phyloP scores from a whole-genome alignment of 2,113 vertebrate genomes.

The Malurus cyaneus region DNA sequence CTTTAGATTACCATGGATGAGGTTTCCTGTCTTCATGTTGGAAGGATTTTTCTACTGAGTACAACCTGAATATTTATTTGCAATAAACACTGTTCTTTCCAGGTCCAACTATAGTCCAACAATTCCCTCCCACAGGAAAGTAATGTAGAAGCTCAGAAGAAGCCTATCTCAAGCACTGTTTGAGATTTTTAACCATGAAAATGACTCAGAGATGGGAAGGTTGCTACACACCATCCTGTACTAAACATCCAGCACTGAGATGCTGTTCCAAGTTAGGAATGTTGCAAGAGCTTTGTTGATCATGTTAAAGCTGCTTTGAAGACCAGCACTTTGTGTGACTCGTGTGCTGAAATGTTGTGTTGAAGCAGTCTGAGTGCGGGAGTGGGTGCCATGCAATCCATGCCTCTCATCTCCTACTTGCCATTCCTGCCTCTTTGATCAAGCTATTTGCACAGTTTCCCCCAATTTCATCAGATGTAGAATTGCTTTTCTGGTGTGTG shows the following conservation, averaged over 20 bases:
- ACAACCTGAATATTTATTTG: background rate
- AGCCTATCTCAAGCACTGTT: background rate
- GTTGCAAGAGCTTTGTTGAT: background rate
- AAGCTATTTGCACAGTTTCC: background rate
- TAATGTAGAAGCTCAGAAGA: background rate
- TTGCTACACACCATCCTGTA: background rate
- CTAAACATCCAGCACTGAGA: background rate
- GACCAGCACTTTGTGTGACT: background rate
- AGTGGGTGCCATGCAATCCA: background rate
- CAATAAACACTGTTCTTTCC: background rate
- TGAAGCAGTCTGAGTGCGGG: rapidly evolving
- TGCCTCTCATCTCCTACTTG: background rate
- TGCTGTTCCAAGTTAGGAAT: background rate
- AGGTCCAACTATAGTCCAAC: background rate
- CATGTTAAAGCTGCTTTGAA: background rate
- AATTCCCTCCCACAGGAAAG: background rate
- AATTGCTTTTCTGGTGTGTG: background rate
- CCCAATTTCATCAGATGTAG: background rate
- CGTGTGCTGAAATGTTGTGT: rapidly evolving
- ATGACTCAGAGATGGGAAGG: background rate
- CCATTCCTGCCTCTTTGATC: background rate
- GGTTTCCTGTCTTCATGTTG: background rate
- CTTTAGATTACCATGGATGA: background rate
- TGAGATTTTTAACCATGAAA: background rate
- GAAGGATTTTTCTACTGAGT: background rate